Evolutionary conservation across 2,888 invertebrate genomes (phyloP), one percentile per base, ranked within the genome.

Genomic region (Drosophila quasianomalipes): DNA sequence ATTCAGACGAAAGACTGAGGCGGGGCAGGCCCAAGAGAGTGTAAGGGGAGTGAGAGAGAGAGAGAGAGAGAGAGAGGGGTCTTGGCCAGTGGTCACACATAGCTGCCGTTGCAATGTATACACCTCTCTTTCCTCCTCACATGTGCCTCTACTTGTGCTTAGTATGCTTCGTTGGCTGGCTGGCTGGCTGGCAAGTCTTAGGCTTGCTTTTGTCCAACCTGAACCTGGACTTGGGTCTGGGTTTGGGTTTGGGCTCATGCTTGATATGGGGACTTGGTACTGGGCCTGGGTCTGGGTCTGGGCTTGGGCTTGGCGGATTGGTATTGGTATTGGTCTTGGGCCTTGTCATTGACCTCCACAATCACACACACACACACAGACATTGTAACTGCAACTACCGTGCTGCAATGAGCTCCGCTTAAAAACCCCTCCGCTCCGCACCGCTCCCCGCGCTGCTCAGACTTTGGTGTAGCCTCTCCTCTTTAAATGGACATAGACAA

Each of bases 261-360:
- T 51, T 39, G 16, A 26, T 47, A 47, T 47, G 47, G 47, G 47
- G 22, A 44, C 44, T 44, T 44, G 44, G 44, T 22, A 22, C 33
- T 33, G 47, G 35, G n/a, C 55, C 33, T 41, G 26, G 22, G 47
- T 22, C 33, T 41, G 26, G 22, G 47, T 22, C 22, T 47, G 47
- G 14, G 39, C 69, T 33, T 54, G 33, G 39, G 28, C 16, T 26
- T 47, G 47, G 26, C 2, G 16, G 16, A 22, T 41, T n/a, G 10
- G 41, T 41, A 41, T 44, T 47, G 14, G 47, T 47, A 26, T 47
- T 26, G 9, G 47, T 47, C 44, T 57, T 57, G 57, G 57, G 63
- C 58, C 66, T 74, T 89, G 89, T 88, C 85, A 85, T 86, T 85
- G 85, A 85, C 89, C 85, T 89, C 86, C 82, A 76, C 26, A 47